These are phyloP conservation scores for Labeo catla DNA, from an alignment of 2,113 vertebrate genomes.

Conservation along the genomic window DNA sequence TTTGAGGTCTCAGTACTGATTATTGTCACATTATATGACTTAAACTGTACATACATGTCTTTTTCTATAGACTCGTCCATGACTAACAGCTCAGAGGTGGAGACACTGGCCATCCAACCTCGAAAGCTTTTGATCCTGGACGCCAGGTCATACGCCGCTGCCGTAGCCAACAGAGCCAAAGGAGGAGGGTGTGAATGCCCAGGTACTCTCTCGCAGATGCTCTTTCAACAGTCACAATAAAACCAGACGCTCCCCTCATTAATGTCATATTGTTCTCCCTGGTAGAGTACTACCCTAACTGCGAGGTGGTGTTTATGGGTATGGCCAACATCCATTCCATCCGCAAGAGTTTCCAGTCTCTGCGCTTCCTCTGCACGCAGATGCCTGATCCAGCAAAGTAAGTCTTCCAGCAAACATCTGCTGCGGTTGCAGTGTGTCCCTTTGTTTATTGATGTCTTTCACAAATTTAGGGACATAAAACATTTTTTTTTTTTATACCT, in stretches of 20 bases:
- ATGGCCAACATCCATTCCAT: slow-evolving; percentile 99
- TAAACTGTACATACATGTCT: background rate
- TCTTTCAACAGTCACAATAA: background rate
- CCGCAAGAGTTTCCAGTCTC: slow-evolving; percentile 96
- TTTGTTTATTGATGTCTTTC: background rate
- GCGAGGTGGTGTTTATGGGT: slow-evolving; percentile 97
- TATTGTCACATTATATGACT: background rate
- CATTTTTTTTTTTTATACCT: background rate
- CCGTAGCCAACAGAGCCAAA: slow-evolving; percentile 96
- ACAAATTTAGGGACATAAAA: background rate
- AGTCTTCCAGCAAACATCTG: slow-evolving; percentile 61
- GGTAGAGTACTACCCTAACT: slow-evolving; percentile 98
- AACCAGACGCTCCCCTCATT: background rate
- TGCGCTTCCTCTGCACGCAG: slow-evolving; percentile 94
- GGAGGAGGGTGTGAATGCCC: slow-evolving; percentile 97
- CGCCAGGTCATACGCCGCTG: slow-evolving; percentile 92
- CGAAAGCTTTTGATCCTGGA: slow-evolving; percentile 95
- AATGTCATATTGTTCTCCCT: slow-evolving; percentile 8
- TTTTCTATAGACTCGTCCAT: slow-evolving; percentile 86
- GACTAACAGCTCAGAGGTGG: slow-evolving; percentile 88
- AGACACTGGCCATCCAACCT: slow-evolving; percentile 85
- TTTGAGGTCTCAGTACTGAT: background rate
- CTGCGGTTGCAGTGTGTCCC: background rate
- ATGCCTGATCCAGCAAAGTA: slow-evolving; percentile 98
- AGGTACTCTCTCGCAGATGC: slow-evolving; percentile 68